Base-by-base conservation (phyloP, 2,113 vertebrate species). In the Myocastor coypus region DNA sequence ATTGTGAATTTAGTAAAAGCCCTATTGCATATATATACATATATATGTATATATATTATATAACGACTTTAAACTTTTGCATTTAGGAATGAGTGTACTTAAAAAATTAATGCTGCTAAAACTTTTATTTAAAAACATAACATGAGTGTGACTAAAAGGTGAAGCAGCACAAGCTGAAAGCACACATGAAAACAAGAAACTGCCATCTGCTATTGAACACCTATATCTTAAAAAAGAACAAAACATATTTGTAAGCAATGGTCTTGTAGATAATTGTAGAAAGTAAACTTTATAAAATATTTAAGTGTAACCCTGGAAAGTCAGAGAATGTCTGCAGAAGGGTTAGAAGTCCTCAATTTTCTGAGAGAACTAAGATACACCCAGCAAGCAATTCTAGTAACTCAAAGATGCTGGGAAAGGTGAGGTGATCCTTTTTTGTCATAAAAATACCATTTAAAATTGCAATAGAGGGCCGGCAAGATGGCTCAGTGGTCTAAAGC, bases 1-100 rank as follows among this genome's bases (percentile, higher is more conserved):
- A 97, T 97, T 98, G 94, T 98, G 97, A 98, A 98, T 97, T 97
- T 97, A 97, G 90, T 93, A 96, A 94, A 68, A 96, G 86, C 81
- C 97, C 97, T 98, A 97, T 97, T 98, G 96, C 96, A 98, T 96
- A 97, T 95, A 97, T 68, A 92, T 61, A 94, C 78, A 30, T 97
- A 55, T 55, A 14, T 17, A 16, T 55, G 16, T 55, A 87, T 86
- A 97, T 34, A 86, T 89, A 94, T 89, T n/a, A n/a, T n/a, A n/a
- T n/a, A 95, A 91, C 95, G 96, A 94, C 96, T 98, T 91, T 95
- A 96, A 87, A 46, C 8, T 83, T 95, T 95, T 93, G 95, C 22
- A 95, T 94, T 91, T 87, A 75, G 66, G 88, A 98, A 97, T 94
- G 14, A 3, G 91, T 95, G 37, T 95, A 32, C 91, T 98, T 94